These are phyloP conservation scores for Exephanes ischioxanthus DNA, from an alignment of 2,888 invertebrate species.

Conservation along the genomic window DNA sequence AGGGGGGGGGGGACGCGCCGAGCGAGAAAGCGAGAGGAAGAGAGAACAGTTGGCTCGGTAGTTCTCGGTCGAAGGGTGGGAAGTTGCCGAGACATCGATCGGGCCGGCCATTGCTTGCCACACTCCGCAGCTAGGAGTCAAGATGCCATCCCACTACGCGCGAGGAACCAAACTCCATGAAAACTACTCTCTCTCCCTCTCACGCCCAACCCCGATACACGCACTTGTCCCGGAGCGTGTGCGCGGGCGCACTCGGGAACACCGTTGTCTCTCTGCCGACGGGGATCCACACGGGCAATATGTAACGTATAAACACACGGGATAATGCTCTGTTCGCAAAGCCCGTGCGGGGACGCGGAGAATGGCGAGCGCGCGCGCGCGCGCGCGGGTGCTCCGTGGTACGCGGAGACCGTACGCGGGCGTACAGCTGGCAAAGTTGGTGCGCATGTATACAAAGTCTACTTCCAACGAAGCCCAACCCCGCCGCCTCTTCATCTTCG, in stretches of 20 bases:
- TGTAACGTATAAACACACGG: conserved; percentile 45
- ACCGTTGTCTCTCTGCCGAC: not conserved
- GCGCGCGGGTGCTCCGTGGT: not conserved
- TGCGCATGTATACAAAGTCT: conserved; percentile 15
- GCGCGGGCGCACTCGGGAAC: conserved; percentile 57
- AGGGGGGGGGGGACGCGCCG: conserved; percentile 57
- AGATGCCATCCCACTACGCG: conserved; percentile 83
- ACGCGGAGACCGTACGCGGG: not conserved
- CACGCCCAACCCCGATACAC: conserved; percentile 44
- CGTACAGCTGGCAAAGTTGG: not conserved
- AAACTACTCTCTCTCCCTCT: conserved; percentile 68
- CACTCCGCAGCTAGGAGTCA: conserved; percentile 84
- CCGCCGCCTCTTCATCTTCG: conserved; percentile 8
- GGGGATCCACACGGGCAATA: not conserved
- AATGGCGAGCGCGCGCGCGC: not conserved
- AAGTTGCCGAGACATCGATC: conserved; percentile 85
- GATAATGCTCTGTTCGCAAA: conserved; percentile 49
- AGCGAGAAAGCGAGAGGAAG: conserved; percentile 58
- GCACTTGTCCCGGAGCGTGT: conserved; percentile 62
- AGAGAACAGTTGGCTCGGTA: conserved; percentile 64
- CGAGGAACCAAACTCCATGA: conserved; percentile 82
- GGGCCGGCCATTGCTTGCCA: conserved; percentile 84
- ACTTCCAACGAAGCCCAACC: not conserved
- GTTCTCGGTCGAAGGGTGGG: conserved; percentile 79
- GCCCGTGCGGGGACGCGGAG: not conserved